Evolutionary conservation across 2,888 invertebrate species (phyloP).

Genomic region (Zeuzera pyrina): DNA sequence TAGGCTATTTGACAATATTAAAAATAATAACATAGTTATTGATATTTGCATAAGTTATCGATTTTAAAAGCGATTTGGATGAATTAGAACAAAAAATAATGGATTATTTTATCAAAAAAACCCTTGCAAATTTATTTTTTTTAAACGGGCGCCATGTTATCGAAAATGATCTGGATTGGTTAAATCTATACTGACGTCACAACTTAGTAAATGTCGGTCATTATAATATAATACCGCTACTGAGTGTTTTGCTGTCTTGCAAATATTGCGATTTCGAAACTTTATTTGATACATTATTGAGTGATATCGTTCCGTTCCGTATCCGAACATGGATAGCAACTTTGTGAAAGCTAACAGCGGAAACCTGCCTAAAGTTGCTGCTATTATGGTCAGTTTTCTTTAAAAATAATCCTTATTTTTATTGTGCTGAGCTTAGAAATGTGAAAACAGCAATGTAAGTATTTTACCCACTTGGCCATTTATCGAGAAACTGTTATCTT

Average conservation of each 20-base stretch:
- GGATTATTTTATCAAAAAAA: not conserved
- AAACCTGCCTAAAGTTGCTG: conserved; percentile 1
- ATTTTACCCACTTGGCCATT: not conserved
- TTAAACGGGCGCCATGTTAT: not conserved
- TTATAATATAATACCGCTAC: not conserved
- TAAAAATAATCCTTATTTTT: conserved; percentile 4
- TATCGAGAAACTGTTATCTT: not conserved
- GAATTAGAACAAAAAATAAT: not conserved
- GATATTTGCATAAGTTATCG: not conserved
- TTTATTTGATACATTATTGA: not conserved
- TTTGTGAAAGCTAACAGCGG: conserved; percentile 1
- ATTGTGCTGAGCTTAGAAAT: conserved; percentile 1
- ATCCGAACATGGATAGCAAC: not conserved
- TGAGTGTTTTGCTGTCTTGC: not conserved
- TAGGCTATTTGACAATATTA: not conserved
- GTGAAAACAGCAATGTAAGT: conserved; percentile 1
- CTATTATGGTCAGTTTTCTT: conserved; percentile 2
- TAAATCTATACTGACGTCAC: not conserved
- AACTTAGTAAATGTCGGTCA: not conserved
- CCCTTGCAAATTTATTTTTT: not conserved
- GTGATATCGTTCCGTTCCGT: not conserved
- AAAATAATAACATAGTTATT: not conserved
- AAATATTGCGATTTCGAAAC: not conserved
- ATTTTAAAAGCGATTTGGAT: not conserved
- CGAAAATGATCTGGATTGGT: not conserved